Conservation (phyloP, 2,113 vertebrate species). For the Gallinago paraguaiae region DNA sequence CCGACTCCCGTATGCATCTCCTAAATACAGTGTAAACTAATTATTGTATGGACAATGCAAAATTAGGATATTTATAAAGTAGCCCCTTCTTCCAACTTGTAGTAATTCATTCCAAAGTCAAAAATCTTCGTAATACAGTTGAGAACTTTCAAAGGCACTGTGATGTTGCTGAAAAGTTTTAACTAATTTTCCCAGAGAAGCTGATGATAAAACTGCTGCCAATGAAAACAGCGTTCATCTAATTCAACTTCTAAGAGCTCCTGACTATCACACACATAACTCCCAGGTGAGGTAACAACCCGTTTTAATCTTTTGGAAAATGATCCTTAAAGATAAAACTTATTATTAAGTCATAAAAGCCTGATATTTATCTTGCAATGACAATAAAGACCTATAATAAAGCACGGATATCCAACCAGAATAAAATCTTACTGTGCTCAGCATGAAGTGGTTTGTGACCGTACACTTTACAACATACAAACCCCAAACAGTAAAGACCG, state of each 20-base stretch:
- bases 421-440: background rate
- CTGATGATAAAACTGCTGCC: background rate
- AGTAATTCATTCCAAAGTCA: background rate
- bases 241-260: background rate
- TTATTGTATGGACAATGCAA: background rate
- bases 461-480: background rate
- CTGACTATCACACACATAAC: background rate
- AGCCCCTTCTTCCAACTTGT: background rate
- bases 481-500: background rate
- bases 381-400: background rate
- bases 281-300: background rate
- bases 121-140: background rate
- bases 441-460: background rate
- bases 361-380: background rate
- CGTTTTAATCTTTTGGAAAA: background rate
- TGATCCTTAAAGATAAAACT: constrained; percentile 40
- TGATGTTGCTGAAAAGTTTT: background rate
- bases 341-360: constrained; percentile 1
- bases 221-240: background rate
- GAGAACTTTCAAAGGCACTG: background rate
- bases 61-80: background rate
- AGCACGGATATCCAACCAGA: background rate
- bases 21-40: background rate
- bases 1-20: background rate
- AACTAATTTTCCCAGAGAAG: background rate